These are phyloP conservation scores for Zingel zingel DNA, from an alignment of 2,113 vertebrate genomes.

Conservation along the genomic window DNA sequence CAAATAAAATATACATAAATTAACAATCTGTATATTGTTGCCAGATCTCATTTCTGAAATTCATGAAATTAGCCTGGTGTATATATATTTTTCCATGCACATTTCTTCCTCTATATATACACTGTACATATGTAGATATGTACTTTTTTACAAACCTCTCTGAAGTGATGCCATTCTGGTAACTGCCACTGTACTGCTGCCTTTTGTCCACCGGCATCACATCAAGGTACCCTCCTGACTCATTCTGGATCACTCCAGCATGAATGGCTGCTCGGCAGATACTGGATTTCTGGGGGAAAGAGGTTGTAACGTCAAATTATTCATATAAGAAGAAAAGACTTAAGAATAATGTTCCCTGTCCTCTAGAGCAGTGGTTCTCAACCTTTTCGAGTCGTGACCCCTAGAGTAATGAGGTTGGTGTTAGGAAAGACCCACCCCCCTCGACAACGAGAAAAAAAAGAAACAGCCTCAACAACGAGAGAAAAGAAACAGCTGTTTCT, in stretches of 20 bases:
- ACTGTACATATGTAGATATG: background rate
- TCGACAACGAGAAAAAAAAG: no score
- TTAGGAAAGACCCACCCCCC: no score
- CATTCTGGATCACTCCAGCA: conserved; percentile 91
- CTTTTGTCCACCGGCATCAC: conserved; percentile 95
- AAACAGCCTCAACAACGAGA: no score
- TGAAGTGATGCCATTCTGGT: conserved; percentile 93
- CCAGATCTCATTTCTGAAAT: no score
- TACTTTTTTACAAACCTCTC: conserved; percentile 87
- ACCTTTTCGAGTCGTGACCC: no score
- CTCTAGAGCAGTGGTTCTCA: background rate
- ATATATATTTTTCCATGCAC: background rate
- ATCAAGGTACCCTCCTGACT: conserved; percentile 93
- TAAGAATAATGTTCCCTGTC: background rate
- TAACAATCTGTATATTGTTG: no score
- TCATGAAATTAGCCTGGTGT: no score
- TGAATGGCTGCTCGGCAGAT: conserved; percentile 95
- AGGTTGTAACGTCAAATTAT: background rate
- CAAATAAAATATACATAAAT: no score
- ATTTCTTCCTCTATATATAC: background rate
- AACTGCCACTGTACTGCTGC: conserved; percentile 88
- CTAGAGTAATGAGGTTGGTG: no score
- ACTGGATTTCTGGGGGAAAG: conserved; percentile 88
- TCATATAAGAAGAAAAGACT: background rate
- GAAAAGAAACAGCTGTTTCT: no score